Conservation (phyloP, 2,888 invertebrate genomes). For the Daptonema setosum region DNA sequence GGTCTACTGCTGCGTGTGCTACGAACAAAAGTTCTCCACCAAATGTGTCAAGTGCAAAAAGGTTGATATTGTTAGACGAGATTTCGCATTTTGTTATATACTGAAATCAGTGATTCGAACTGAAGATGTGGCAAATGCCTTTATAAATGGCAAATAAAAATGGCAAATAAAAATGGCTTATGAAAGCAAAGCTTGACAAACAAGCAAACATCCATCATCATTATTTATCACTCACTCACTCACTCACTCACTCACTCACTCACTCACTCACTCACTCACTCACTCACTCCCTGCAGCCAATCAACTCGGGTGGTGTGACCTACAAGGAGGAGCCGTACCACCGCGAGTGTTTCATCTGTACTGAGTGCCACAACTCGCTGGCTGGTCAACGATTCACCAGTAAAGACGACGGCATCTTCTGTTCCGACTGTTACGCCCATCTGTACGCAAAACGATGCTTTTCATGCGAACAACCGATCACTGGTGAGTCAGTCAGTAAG, state of each 20-base stretch:
- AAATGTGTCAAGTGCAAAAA: slow-evolving; percentile 95
- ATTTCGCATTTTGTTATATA: background rate
- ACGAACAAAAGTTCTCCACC: slow-evolving; percentile 97
- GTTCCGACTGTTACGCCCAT: slow-evolving; percentile 95
- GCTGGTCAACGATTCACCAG: slow-evolving; percentile 75
- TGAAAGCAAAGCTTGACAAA: no score
- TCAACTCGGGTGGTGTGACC: slow-evolving; percentile 93
- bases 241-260: no score
- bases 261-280: no score
- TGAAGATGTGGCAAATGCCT: background rate
- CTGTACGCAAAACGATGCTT: slow-evolving; percentile 94
- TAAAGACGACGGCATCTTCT: slow-evolving; percentile 94
- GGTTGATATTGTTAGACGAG: slow-evolving; percentile 36
- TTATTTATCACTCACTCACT: no score
- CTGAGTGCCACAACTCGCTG: slow-evolving; percentile 76
- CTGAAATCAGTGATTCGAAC: background rate
- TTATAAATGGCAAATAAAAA: background rate
- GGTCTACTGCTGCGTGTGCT: slow-evolving; percentile 94
- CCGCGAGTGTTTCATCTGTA: slow-evolving; percentile 96
- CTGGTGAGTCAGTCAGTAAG: slow-evolving; percentile 49
- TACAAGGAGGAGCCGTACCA: slow-evolving; percentile 99
- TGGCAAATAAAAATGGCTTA: background rate
- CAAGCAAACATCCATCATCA: no score
- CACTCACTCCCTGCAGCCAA: slow-evolving; percentile 44
- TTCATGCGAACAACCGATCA: slow-evolving; percentile 88